These are phyloP conservation scores for Enteromius thamalakanensis DNA, from an alignment of 2,797 vertebrate species.

Conservation along the genomic window DNA sequence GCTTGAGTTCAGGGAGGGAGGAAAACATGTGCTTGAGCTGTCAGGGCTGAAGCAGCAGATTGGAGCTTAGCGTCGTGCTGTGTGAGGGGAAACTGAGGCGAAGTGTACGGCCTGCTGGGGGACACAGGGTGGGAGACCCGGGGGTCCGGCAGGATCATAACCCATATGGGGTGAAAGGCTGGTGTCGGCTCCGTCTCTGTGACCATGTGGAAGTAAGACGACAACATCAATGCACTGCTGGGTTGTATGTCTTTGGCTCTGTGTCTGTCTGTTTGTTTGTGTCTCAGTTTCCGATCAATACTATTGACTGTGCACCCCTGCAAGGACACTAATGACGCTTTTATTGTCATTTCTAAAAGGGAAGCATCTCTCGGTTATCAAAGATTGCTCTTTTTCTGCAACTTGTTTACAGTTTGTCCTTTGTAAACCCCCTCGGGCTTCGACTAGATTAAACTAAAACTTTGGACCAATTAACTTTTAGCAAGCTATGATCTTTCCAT, in stretches of 20 bases:
- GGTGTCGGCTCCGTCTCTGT: conserved; percentile 12
- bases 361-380: conserved; percentile 34
- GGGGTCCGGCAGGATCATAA: conserved; percentile 45
- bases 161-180: conserved; percentile 29
- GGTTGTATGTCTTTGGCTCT: conserved; percentile 28
- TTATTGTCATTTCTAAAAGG: conserved; percentile 40
- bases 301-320: conserved; percentile 42
- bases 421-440: conserved; percentile 23
- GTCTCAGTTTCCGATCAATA: conserved; percentile 41
- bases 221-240: conserved; percentile 19
- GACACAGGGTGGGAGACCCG: conserved; percentile 44
- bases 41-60: conserved; percentile 44
- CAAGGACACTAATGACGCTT: conserved; percentile 40
- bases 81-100: conserved; percentile 41
- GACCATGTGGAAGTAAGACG: not conserved
- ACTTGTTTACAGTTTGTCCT: conserved; percentile 45
- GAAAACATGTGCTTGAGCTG: conserved; percentile 50
- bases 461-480: conserved; percentile 32
- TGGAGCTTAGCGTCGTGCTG: conserved; percentile 46
- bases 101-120: conserved; percentile 37
- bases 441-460: conserved; percentile 23
- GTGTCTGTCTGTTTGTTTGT: conserved; percentile 32
- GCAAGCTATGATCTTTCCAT: conserved; percentile 41
- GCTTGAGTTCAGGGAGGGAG: conserved; percentile 18
- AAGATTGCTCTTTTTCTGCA: conserved; percentile 31